phyloP scores from a whole-genome alignment of 2,888 invertebrate genomes.

The Caenorhabditis sp. region DNA sequence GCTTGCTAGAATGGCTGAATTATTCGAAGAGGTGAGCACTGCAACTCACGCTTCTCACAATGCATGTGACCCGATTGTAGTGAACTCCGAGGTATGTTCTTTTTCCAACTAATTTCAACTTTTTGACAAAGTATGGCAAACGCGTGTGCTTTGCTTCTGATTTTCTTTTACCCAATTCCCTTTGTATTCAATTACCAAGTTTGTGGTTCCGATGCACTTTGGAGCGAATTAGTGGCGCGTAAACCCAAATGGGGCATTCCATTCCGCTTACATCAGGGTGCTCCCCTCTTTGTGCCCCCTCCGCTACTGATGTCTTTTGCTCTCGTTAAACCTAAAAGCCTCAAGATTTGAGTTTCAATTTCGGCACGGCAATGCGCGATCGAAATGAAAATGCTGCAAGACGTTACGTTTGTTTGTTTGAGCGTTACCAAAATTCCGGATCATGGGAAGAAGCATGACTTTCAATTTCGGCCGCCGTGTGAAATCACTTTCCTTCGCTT shows the following conservation, averaged over 20 bases:
- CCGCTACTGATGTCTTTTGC: constrained; percentile 2
- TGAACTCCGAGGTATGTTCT: constrained; percentile 56
- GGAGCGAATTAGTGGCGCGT: constrained; percentile 31
- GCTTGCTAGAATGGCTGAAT: constrained; percentile 46
- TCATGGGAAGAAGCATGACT: neutral
- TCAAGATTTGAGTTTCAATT: neutral
- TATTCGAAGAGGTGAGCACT: constrained; percentile 59
- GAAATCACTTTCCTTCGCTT: constrained; percentile 16
- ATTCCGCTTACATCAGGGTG: neutral
- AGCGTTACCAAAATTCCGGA: constrained; percentile 3
- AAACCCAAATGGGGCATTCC: constrained; percentile 7
- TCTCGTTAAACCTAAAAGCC: neutral
- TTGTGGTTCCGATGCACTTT: constrained; percentile 1
- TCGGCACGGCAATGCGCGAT: neutral
- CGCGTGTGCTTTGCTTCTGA: neutral
- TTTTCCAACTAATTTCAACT: constrained; percentile 17
- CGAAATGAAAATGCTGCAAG: neutral
- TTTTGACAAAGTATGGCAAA: neutral
- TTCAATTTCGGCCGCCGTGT: neutral
- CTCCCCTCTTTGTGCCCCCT: neutral
- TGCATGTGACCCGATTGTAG: constrained; percentile 56
- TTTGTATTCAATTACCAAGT: neutral
- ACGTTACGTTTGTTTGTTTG: constrained; percentile 10
- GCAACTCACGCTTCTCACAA: constrained; percentile 51
- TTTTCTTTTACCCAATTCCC: neutral